Evolutionary conservation across 2,113 vertebrate genomes (phyloP).

Genomic region (Saguinus imperator): DNA sequence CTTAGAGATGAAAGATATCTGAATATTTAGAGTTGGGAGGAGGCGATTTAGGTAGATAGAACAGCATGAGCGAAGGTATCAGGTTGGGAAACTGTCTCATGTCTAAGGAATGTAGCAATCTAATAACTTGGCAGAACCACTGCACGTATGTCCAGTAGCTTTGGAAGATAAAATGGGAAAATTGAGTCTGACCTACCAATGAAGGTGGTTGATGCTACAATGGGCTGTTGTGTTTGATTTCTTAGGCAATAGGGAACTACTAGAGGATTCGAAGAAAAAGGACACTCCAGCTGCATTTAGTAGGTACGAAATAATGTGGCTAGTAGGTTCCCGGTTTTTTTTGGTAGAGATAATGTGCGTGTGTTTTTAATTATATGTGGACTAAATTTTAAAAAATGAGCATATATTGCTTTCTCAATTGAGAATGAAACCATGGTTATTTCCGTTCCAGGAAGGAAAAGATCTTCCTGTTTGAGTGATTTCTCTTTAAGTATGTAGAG

Average conservation of each 20-base stretch:
- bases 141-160: background rate
- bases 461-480: background rate
- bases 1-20: background rate
- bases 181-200: background rate
- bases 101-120: fast-evolving
- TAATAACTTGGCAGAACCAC: too few relatives aligned
- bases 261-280: background rate
- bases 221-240: too few relatives aligned
- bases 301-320: background rate
- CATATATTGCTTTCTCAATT: background rate
- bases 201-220: background rate
- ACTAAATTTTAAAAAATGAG: background rate
- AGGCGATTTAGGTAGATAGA: background rate
- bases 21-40: background rate
- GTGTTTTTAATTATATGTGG: background rate
- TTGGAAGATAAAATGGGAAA: background rate
- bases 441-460: background rate
- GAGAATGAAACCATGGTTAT: background rate
- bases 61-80: background rate
- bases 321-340: background rate
- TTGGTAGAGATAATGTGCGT: background rate
- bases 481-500: background rate
- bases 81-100: background rate
- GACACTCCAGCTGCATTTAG: background rate
- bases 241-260: background rate